Conservation (phyloP, 2,797 vertebrate species). For the Selene dorsalis region DNA sequence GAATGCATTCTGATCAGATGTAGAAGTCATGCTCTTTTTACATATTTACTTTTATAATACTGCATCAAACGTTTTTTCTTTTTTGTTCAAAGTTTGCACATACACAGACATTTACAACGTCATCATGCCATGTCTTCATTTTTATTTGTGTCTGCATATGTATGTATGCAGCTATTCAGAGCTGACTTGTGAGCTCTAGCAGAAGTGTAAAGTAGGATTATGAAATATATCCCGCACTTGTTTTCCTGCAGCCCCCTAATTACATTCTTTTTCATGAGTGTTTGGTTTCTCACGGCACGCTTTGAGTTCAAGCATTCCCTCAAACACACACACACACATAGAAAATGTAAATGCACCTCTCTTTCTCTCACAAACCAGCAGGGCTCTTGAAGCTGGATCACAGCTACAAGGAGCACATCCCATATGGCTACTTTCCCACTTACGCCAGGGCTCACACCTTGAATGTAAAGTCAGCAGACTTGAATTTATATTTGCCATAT, state of each 20-base stretch:
- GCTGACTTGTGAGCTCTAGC: conserved; percentile 68
- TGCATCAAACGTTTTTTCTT: conserved; percentile 1
- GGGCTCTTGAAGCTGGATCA: conserved; percentile 52
- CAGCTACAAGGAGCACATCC: conserved; percentile 41
- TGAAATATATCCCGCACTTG: conserved; percentile 36
- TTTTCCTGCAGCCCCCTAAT: conserved; percentile 47
- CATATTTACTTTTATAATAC: background rate
- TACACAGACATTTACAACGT: conserved; percentile 21
- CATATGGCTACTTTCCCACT: conserved; percentile 68
- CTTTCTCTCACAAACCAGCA: conserved; percentile 20
- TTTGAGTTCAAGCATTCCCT: conserved; percentile 34
- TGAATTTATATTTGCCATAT: conserved; percentile 43
- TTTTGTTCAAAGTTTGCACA: conserved; percentile 20
- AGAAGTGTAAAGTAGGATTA: conserved; percentile 64
- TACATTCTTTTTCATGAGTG: conserved; percentile 34
- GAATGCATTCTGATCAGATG: background rate
- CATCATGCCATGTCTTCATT: conserved; percentile 23
- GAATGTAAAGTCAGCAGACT: conserved; percentile 57
- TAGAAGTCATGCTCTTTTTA: background rate
- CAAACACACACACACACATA: conserved; percentile 32
- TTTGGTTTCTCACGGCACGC: conserved; percentile 26
- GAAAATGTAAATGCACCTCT: conserved; percentile 44
- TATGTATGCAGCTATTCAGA: conserved; percentile 32
- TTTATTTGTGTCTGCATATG: conserved; percentile 44
- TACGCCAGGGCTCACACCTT: conserved; percentile 67